Conservation (phyloP, 2,888 invertebrate species). For the Clivina fossor region DNA sequence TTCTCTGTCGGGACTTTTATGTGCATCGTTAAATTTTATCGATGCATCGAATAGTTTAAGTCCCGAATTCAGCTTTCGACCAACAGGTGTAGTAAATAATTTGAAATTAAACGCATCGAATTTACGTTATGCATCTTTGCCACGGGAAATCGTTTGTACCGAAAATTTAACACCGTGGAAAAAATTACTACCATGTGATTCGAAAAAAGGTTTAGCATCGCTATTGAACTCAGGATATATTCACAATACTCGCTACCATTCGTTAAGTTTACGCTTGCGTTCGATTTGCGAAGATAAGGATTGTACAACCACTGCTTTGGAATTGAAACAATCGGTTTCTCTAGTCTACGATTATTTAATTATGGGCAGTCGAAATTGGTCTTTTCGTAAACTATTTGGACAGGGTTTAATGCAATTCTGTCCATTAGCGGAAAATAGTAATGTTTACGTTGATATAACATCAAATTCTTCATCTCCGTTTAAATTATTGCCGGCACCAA, state of each 20-base stretch:
- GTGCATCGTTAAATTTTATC: conserved; percentile 95
- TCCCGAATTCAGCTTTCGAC: conserved; percentile 82
- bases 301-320: conserved; percentile 63
- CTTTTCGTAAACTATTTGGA: conserved; percentile 83
- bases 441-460: conserved; percentile 79
- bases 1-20: conserved; percentile 91
- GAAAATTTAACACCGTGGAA: conserved; percentile 99
- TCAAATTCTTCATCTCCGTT: conserved; percentile 61
- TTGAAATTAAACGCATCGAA: conserved; percentile 57
- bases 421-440: conserved; percentile 75
- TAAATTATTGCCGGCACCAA: conserved; percentile 65
- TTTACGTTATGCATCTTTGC: conserved; percentile 84
- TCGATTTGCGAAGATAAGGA: conserved; percentile 68
- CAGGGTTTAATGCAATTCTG: conserved; percentile 81
- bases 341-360: conserved; percentile 82
- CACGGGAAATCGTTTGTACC: conserved; percentile 95
- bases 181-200: conserved; percentile 93
- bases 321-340: conserved; percentile 82
- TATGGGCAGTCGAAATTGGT: conserved; percentile 74
- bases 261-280: conserved; percentile 81
- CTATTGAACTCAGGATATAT: conserved; percentile 88
- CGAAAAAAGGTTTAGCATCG: conserved; percentile 82
- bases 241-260: conserved; percentile 92
- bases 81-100: conserved; percentile 61
- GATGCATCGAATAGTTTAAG: conserved; percentile 80